Evolutionary conservation across 2,797 vertebrate species (phyloP), one percentile per base, ranked within the genome.

Genomic region (Argentina silus): DNA sequence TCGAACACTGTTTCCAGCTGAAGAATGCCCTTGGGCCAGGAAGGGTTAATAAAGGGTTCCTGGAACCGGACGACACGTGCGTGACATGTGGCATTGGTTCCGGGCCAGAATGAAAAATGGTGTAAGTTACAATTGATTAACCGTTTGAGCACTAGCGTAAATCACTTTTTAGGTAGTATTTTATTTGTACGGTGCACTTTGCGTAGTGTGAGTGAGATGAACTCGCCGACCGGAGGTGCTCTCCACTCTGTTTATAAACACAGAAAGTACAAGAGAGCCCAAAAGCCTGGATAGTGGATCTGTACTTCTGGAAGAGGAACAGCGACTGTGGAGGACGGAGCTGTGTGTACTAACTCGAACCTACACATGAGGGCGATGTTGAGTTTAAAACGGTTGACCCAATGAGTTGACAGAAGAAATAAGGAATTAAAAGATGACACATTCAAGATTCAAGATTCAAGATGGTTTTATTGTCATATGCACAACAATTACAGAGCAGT

Each of bases 181-280:
- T 1, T 27, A 15, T 51, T 70, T 78, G 64, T 23, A 12, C 5
- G 1, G 55, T 5, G 42, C 23, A 67, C 55, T 66, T 53, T 51
- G 3, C 21, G n/a, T 5, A 14, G 10, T n/a, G 69, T 70, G 63
- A 45, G 60, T 12, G 15, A 23, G 8, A 47, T 85, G 68, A 84
- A 78, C 81, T 84, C 74, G 73, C n/a, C n/a, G 11, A 57, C 17
- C 67, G 67, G 45, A 76, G 75, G 67, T 80, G 82, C 77, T 63
- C 65, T 44, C 63, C 77, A 53, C 57, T 78, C 85, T 95, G 94
- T 94, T 95, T 94, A 95, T 94, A 95, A 94, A 95, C 93, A 94
- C 81, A 86, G 86, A 93, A 92, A 93, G 93, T 92, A 95, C 93
- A 95, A 92, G 93, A 81, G 73, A 87, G 80, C 42, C 7, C 7